Evolutionary conservation across 2,888 invertebrate genomes (phyloP).

Genomic region (Celastrina argiolus): DNA sequence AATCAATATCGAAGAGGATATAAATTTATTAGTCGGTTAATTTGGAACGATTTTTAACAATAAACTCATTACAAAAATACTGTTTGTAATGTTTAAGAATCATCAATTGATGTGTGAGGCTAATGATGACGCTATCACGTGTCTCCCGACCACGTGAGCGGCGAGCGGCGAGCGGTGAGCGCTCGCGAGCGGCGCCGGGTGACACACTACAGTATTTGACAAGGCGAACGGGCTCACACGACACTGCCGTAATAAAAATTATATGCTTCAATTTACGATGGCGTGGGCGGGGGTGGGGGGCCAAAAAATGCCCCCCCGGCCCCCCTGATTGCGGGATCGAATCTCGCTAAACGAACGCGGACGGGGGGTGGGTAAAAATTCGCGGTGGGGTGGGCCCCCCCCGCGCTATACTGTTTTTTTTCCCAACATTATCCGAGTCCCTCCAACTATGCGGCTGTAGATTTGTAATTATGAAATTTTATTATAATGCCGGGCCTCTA

Average conservation of each 20-base stretch:
- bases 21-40: no score
- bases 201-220: conserved; percentile 36
- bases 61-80: no score
- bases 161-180: background rate
- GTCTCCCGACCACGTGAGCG: background rate
- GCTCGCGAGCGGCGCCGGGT: background rate
- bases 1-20: no score
- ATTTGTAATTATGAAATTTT: conserved; percentile 69
- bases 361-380: conserved; percentile 57
- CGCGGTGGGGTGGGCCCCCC: conserved; percentile 47
- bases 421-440: conserved; percentile 62
- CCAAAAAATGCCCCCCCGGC: conserved; percentile 59
- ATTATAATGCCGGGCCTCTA: conserved; percentile 20
- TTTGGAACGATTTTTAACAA: no score
- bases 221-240: conserved; percentile 57
- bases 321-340: conserved; percentile 75
- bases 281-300: conserved; percentile 48
- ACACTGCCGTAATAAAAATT: conserved; percentile 76
- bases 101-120: background rate
- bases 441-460: conserved; percentile 63
- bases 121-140: background rate
- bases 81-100: no score
- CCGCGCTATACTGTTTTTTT: conserved; percentile 69
- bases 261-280: conserved; percentile 78
- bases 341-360: conserved; percentile 68